A percentile compares a stretch with the other conserved stretches of the same genome.
These are phyloP conservation scores for Forbesichthys papilliferus DNA, from an alignment of 2,113 vertebrate genomes.

Conservation along the genomic window DNA sequence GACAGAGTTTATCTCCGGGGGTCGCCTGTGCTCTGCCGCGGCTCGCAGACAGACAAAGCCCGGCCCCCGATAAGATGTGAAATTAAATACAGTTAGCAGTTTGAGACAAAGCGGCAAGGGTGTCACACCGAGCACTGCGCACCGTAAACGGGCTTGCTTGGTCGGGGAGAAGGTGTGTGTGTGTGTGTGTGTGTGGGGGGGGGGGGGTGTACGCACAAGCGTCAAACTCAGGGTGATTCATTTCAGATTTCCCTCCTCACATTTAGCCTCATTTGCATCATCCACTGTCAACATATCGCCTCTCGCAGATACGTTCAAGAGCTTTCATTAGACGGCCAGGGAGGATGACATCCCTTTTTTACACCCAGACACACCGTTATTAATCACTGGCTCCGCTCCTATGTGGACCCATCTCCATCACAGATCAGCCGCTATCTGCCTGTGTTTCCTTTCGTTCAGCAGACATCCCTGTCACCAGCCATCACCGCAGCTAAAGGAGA, in stretches of 20 bases:
- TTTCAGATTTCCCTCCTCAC: constrained; percentile 73
- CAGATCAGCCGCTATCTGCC: constrained; percentile 76
- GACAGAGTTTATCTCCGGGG: constrained; percentile 87
- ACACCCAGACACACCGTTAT: constrained; percentile 81
- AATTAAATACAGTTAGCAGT: constrained; percentile 84
- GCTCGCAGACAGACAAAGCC: constrained; percentile 80
- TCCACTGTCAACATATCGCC: constrained; percentile 76
- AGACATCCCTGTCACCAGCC: constrained; percentile 75
- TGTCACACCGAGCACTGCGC: constrained; percentile 70
- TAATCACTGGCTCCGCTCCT: constrained; percentile 74
- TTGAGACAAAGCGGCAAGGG: constrained; percentile 77
- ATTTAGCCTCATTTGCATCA: constrained; percentile 82
- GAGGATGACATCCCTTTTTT: constrained; percentile 83
- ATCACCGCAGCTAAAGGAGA: constrained; percentile 75
- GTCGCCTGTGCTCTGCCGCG: constrained; percentile 77
- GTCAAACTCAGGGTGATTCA: constrained; percentile 67
- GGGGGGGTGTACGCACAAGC: constrained; percentile 19
- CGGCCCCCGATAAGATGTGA: constrained; percentile 77
- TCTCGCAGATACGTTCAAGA: constrained; percentile 73
- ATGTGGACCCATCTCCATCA: constrained; percentile 77
- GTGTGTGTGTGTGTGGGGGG: too few relatives aligned
- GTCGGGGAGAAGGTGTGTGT: not conserved
- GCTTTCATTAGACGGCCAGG: constrained; percentile 83
- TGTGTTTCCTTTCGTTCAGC: constrained; percentile 74
- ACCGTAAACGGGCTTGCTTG: constrained; percentile 23